Evolutionary conservation across 1,140 invertebrate genomes (phyloP).

Genomic region (Belonocnema kinseyi): DNA sequence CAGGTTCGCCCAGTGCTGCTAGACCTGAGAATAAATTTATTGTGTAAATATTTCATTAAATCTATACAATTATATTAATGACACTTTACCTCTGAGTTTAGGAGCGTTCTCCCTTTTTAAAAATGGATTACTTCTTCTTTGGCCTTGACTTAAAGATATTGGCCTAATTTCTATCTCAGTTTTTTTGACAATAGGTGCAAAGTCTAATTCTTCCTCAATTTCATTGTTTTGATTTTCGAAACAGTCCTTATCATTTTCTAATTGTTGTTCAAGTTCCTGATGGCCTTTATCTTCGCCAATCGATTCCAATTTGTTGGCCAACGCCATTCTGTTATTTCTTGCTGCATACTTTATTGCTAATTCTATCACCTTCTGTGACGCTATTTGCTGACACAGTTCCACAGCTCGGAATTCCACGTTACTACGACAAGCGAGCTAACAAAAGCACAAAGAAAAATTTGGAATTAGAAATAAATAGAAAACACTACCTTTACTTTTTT

Average conservation of each 20-base stretch:
- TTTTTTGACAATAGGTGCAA: constrained; percentile 46
- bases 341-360: constrained; percentile 92
- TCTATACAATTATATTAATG: background rate
- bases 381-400: constrained; percentile 90
- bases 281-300: constrained; percentile 70
- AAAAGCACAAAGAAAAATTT: no score
- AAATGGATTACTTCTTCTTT: constrained; percentile 67
- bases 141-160: constrained; percentile 55
- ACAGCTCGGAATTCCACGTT: constrained; percentile 90
- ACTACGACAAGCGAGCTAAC: constrained; percentile 86
- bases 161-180: constrained; percentile 65
- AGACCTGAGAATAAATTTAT: constrained; percentile 48
- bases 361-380: constrained; percentile 84
- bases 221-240: constrained; percentile 42
- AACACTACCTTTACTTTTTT: no score
- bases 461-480: no score
- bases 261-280: constrained; percentile 65
- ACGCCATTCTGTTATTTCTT: constrained; percentile 82
- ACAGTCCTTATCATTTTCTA: constrained; percentile 70
- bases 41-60: no score
- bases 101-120: constrained; percentile 59
- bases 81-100: constrained; percentile 1
- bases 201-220: constrained; percentile 38
- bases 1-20: constrained; percentile 56
- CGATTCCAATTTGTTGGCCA: constrained; percentile 84